These are phyloP conservation scores for Scleropages formosus DNA, from an alignment of 2,797 vertebrate genomes.

Conservation along the genomic window DNA sequence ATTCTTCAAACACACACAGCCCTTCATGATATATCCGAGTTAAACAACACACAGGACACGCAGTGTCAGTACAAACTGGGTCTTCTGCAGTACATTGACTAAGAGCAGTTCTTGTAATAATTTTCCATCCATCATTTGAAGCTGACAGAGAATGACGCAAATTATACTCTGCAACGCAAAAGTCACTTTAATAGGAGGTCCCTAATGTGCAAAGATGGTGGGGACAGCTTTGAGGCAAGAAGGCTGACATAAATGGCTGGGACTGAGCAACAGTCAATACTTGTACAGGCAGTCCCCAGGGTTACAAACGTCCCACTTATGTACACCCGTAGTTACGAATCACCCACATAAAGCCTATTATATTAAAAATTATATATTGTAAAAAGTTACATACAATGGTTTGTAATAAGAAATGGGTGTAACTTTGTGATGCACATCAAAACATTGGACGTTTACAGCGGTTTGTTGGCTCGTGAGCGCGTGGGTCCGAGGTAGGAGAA, in stretches of 20 bases:
- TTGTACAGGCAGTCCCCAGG: no score
- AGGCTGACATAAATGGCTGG: conserved; percentile 7
- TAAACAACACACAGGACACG: no score
- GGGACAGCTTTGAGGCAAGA: conserved; percentile 10
- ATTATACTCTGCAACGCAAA: conserved; percentile 8
- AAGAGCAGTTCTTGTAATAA: neutral
- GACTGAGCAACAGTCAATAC: conserved; percentile 22
- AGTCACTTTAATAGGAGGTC: conserved; percentile 31
- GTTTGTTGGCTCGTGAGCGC: no score
- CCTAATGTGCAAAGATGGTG: conserved; percentile 34
- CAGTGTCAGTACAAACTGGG: neutral
- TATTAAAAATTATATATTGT: no score
- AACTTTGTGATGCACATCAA: no score
- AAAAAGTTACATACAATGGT: no score
- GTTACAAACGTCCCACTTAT: no score
- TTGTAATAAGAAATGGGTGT: no score
- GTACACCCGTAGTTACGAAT: no score
- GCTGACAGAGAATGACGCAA: conserved; percentile 9
- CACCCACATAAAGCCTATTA: no score
- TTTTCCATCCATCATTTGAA: neutral
- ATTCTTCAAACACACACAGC: neutral
- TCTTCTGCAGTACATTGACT: neutral
- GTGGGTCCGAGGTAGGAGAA: no score
- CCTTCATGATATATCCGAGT: neutral
- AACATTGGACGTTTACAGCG: no score